Evolutionary conservation across 2,797 vertebrate species (phyloP), one percentile per base, ranked within the genome.

Genomic region (Sebastes ruberrimus): DNA sequence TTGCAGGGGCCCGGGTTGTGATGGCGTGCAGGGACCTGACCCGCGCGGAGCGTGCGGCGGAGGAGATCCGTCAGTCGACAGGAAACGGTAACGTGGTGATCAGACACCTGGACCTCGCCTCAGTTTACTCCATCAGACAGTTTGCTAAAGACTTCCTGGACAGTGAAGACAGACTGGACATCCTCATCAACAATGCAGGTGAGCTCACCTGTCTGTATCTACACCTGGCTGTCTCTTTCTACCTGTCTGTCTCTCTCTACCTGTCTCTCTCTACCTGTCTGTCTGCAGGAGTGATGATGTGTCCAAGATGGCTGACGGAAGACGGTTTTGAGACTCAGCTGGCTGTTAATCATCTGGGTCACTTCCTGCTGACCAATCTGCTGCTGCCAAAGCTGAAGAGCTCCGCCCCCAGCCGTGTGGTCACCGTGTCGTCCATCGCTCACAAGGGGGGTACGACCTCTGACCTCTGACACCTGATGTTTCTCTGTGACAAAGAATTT

Each of bases 161-260:
- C 68, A 94, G 76, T 1, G 96, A 96, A 13, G 94, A 95, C 38
- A 78, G 94, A 22, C 87, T 96, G 62, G 94, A 96, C 85, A 57
- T 96, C 53, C 94, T 96, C 10, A 88, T 96, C 77, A 96, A 96
- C 87, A 96, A 96, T 2, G 96, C 96, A 83, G 96, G 96, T 94
- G 49, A 80, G 81, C 27, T 7, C 42, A 22, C 56, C 33, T 74
- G 69, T 55, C 2, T 69, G 42, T 38, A 27, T 67, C 8, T 5
- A 0, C 6, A 6, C 4, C 32, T 66, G 23, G 6, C 9, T 33
- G 38, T 28, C 11, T 63, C 16, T 42, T 18, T 63, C 4, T 14
- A 27, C 16, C 23, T 61, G 53, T 71, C 69, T 66, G 10, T 66
- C 35, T 65, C 56, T 27, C 13, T 28, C 27, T 28, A 27, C 13